Evolutionary conservation across 2,113 vertebrate species (phyloP), one percentile per base, ranked within the genome.

Genomic region (Chascanopsetta lugubris): DNA sequence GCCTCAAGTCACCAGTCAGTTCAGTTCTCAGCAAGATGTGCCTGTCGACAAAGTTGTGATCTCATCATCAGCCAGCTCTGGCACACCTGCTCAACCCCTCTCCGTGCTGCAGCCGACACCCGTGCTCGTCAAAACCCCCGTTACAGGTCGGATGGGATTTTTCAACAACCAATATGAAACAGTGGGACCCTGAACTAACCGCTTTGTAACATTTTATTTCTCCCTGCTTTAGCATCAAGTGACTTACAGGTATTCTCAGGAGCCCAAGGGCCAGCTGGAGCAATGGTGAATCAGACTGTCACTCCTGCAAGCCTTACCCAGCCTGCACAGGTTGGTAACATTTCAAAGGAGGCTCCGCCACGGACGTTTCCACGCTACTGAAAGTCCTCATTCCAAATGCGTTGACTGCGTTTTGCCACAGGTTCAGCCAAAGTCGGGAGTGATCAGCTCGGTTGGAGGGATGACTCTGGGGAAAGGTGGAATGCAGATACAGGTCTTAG

Each of bases 161-260:
- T n/a, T n/a, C n/a, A n/a, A 30, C 17, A 3, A 5, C 0, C 3
- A 8, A 61, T 20, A 15, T 13, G 18, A 18, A 30, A 27, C 2
- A 0, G 10, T 1, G 45, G 1, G 18, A 40, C 11, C 11, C 12
- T 36, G 4, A 27, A 26, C 42, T n/a, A n/a, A n/a, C 10, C 7
- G 9, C 47, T 10, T 10, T 22, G 0, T 51, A 47, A 7, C 32
- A 11, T 32, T 45, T 34, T 68, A 18, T 55, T 54, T 51, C 29
- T 0, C 67, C 22, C 57, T 48, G 8, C 50, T 74, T 58, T 89
- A 75, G 92, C 89, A 83, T 84, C 93, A 54, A 91, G 90, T 17
- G 95, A 98, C 66, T 86, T 87, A 57, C 95, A 94, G 87, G 80
- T 92, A 17, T 94, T 94, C 89, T 84, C 93, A 80, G 87, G 92